These are phyloP conservation scores for Chelonus formosanus DNA, from an alignment of 2,888 invertebrate genomes.

Conservation along the genomic window DNA sequence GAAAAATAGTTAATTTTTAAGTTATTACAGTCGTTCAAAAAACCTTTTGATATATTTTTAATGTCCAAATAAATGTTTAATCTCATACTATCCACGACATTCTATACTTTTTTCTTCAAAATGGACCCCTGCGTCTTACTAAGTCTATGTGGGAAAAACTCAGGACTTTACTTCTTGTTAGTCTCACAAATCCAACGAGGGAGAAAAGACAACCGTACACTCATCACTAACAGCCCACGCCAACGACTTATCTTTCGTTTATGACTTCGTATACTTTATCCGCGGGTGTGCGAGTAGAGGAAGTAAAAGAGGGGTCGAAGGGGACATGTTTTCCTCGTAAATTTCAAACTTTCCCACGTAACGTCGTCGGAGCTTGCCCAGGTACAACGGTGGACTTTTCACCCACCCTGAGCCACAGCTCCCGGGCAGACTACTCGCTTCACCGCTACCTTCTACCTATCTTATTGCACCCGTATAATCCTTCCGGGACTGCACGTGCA, in stretches of 20 bases:
- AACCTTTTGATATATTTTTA: no score
- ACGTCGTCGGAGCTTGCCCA: conserved; percentile 35
- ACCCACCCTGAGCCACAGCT: conserved; percentile 7
- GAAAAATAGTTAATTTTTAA: no score
- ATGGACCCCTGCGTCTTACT: neutral
- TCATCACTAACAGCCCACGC: conserved; percentile 24
- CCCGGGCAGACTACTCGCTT: conserved; percentile 5
- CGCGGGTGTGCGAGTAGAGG: conserved; percentile 1
- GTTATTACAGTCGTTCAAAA: no score
- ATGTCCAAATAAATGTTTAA: neutral
- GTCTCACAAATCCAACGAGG: conserved; percentile 13
- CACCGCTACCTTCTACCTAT: conserved; percentile 2
- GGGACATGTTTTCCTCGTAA: conserved; percentile 58
- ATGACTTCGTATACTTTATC: conserved; percentile 55
- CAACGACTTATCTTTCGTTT: conserved; percentile 49
- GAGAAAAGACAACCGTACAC: conserved; percentile 1
- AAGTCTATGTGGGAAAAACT: neutral
- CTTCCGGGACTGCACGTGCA: conserved; percentile 45
- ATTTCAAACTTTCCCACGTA: conserved; percentile 51
- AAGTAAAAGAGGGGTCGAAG: conserved; percentile 17
- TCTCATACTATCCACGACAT: neutral
- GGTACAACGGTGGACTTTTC: conserved; percentile 27
- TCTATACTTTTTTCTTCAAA: neutral
- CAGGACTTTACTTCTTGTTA: neutral
- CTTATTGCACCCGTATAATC: conserved; percentile 42